Evolutionary conservation across 1,140 invertebrate species (phyloP).

Genomic region (Triops cancriformis): DNA sequence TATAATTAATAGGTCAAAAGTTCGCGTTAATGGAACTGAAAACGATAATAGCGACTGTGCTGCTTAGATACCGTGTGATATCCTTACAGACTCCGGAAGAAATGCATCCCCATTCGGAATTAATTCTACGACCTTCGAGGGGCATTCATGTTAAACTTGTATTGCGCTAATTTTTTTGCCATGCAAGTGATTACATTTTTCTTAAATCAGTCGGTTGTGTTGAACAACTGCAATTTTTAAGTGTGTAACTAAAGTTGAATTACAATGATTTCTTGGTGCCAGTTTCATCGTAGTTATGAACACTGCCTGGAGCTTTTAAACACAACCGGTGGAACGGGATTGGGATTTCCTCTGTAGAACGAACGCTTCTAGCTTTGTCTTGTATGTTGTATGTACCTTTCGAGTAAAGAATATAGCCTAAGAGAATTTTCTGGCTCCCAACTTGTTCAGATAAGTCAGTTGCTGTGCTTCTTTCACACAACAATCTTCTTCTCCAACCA

Average conservation of each 20-base stretch:
- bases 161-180: not conserved
- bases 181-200: too few relatives aligned
- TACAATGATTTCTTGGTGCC: too few relatives aligned
- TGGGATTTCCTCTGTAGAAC: too few relatives aligned
- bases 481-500: not conserved
- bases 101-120: constrained; percentile 32
- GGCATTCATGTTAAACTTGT: constrained; percentile 42
- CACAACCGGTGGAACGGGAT: not conserved
- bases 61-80: constrained; percentile 48
- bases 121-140: constrained; percentile 38
- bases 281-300: not conserved
- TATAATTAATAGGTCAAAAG: constrained; percentile 36
- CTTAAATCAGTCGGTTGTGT: too few relatives aligned
- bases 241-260: too few relatives aligned
- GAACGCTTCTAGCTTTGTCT: not conserved
- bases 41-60: constrained; percentile 45
- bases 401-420: not conserved
- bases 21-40: constrained; percentile 55
- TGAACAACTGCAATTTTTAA: too few relatives aligned
- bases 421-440: not conserved
- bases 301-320: not conserved
- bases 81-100: constrained; percentile 36
- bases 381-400: not conserved
- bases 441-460: not conserved
- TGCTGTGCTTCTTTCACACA: not conserved